Conservation (phyloP, 1,140 invertebrate species). For the Octopus sinensis region DNA sequence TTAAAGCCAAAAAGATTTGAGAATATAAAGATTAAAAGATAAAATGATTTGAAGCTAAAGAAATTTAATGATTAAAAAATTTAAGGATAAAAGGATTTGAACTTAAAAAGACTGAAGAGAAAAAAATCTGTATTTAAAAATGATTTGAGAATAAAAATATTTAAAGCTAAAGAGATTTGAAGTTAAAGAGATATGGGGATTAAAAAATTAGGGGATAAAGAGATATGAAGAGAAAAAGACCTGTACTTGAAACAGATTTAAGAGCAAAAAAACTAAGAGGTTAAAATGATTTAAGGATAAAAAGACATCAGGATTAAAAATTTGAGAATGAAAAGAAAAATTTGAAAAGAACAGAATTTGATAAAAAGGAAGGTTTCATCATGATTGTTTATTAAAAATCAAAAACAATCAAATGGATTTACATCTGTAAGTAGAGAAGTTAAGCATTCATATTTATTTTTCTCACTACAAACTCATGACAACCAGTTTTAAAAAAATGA, state of each 20-base stretch:
- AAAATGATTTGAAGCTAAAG: neutral
- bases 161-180: neutral
- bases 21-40: neutral
- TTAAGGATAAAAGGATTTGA: constrained; percentile 6
- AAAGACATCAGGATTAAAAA: neutral
- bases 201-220: neutral
- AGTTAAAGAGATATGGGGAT: neutral
- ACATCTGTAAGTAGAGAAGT: too few species aligned
- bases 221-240: neutral
- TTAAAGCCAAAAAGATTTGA: neutral
- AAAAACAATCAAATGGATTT: too few species aligned
- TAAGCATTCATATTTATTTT: too few species aligned
- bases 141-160: neutral
- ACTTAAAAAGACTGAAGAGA: neutral
- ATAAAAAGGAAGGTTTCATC: neutral
- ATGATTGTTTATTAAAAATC: too few species aligned
- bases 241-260: neutral
- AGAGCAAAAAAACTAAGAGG: neutral
- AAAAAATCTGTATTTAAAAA: neutral
- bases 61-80: constrained; percentile 19
- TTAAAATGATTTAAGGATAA: neutral
- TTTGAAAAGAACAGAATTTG: neutral
- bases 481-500: too few species aligned
- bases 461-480: too few species aligned
- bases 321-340: neutral